phyloP scores from a whole-genome alignment of 2,888 invertebrate species.

The Steinernema carpocapsae region DNA sequence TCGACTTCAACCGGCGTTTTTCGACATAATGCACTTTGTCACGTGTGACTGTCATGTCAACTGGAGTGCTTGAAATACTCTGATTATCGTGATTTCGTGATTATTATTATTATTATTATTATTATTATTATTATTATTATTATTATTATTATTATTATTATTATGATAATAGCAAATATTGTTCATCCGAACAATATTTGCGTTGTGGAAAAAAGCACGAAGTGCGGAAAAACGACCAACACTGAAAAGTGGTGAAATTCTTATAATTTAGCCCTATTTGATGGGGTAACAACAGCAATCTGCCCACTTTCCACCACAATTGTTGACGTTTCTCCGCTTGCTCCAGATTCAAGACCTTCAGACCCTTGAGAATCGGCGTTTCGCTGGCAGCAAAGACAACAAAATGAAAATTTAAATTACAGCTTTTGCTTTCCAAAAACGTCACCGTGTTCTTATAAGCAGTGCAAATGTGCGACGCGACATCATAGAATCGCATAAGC shows the following conservation, averaged over 20 bases:
- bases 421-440: neutral
- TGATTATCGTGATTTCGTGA: neutral
- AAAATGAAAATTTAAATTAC: neutral
- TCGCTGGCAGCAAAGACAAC: neutral
- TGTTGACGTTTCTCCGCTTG: neutral
- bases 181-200: too few relatives aligned
- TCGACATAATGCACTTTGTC: neutral
- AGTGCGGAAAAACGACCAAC: neutral
- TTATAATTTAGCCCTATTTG: neutral
- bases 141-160: neutral
- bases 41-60: neutral
- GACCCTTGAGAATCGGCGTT: neutral
- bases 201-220: too few relatives aligned
- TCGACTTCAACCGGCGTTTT: conserved; percentile 12
- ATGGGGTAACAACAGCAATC: neutral
- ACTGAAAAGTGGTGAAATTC: neutral
- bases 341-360: neutral
- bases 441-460: conserved; percentile 13
- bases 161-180: neutral
- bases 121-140: neutral
- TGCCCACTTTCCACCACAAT: neutral
- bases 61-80: neutral
- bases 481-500: conserved; percentile 26
- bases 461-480: conserved; percentile 27
- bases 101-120: neutral